Evolutionary conservation across 2,888 invertebrate genomes (phyloP), one percentile per base, ranked within the genome.

Genomic region (Pachycephus smyrnensis): DNA sequence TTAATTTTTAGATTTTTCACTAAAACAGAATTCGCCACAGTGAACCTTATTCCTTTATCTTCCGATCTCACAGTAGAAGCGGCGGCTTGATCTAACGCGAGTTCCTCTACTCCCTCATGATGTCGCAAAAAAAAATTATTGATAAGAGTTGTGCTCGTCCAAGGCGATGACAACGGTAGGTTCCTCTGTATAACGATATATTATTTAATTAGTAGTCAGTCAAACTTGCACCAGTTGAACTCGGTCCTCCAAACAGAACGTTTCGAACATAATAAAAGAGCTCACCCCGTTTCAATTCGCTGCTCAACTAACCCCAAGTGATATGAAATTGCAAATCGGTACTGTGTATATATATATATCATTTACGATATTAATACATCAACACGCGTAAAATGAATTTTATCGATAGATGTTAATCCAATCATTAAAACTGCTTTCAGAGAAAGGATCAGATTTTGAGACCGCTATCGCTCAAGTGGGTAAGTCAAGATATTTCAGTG

Each of bases 381-480:
- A 2, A 40, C 9, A 23, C 9, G 9, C 9, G 55, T 55, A 55
- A 55, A 55, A 55, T 55, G 1, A 55, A 23, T 55, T 55, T 55
- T 55, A 55, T 55, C 55, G 9, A 9, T 55, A 55, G 23, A 23
- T 23, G 23, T 55, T 55, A 55, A 55, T 55, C 55, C 55, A 55
- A 55, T 55, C 9, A 9, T 55, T 55, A 55, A 55, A 55, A 55
- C 3, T 68, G n/a, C 36, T 77, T 75, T 1, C 75, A 77, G 80
- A 80, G 68, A 76, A 73, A 12, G 78, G 80, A 68, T 78, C 93
- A 87, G 94, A 94, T 92, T 94, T 94, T 91, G 94, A 94, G 91
- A 94, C 94, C 2, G 94, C 94, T 76, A 92, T 94, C 82, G 92
- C 93, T 84, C 93, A 93, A 85, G 93, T 94, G 85, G 93, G 94